A percentile compares a stretch with the other conserved stretches of the same genome.
Evolutionary conservation across 37 sponge, comb jelly and placozoan genomes (phyloP).

Genomic region (Petrosia ficiformis): DNA sequence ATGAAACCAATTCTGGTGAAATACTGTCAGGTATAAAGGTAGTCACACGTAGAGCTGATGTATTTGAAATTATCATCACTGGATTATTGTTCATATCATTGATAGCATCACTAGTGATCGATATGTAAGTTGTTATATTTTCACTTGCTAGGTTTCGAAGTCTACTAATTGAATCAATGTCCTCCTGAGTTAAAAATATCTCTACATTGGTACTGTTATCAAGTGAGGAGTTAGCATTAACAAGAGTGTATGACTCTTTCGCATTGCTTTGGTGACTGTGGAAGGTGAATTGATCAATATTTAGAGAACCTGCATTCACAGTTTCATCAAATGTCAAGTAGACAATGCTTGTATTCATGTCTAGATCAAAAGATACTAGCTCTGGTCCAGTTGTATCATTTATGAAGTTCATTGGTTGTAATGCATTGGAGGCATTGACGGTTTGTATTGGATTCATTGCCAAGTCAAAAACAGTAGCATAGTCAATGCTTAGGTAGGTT

Average conservation of each 20-base stretch:
- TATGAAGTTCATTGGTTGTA: constrained; percentile 31
- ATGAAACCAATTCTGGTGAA: constrained; percentile 47
- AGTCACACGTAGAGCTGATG: constrained; percentile 32
- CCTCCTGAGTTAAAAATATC: constrained; percentile 51
- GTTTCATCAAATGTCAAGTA: constrained; percentile 76
- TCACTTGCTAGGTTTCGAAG: constrained; percentile 46
- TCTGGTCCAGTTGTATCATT: constrained; percentile 58
- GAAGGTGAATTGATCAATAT: constrained; percentile 45
- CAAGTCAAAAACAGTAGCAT: constrained; percentile 44
- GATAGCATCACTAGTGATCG: constrained; percentile 41
- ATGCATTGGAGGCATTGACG: constrained; percentile 23
- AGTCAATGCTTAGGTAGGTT: constrained; percentile 58
- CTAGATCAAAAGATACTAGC: constrained; percentile 57
- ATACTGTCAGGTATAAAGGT: constrained; percentile 69
- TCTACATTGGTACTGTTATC: constrained; percentile 46
- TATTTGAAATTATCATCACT: constrained; percentile 24
- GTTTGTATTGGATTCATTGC: constrained; percentile 51
- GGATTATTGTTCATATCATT: constrained; percentile 75
- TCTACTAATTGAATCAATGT: constrained; percentile 76
- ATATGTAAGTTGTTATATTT: constrained; percentile 37
- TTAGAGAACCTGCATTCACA: constrained; percentile 52
- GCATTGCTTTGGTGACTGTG: constrained; percentile 24
- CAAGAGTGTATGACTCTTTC: constrained; percentile 29
- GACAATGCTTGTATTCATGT: constrained; percentile 64
- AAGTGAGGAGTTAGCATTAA: constrained; percentile 11